phyloP scores from a whole-genome alignment of 1,140 invertebrate species.

The Parasteatoda tepidariorum region DNA sequence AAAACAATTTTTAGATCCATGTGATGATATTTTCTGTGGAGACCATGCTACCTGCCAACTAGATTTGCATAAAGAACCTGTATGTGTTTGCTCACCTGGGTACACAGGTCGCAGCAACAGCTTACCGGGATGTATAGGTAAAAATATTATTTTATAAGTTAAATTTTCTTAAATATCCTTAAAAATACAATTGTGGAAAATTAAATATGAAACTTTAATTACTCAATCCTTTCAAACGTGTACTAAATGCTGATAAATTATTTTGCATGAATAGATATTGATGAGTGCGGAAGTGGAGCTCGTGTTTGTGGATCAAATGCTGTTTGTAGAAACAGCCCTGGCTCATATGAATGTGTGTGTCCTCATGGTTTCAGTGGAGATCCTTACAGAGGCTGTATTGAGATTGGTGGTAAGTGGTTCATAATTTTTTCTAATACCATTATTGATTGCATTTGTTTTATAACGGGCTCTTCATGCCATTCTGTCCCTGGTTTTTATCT shows the following conservation, averaged over 20 bases:
- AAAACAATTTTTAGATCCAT: constrained; percentile 79
- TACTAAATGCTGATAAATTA: too few relatives aligned
- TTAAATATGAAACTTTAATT: too few relatives aligned
- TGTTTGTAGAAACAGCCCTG: constrained; percentile 87
- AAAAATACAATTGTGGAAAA: too few relatives aligned
- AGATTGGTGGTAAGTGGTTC: too few relatives aligned
- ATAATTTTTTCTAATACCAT: too few relatives aligned
- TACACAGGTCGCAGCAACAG: constrained; percentile 77
- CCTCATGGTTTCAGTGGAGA: constrained; percentile 74
- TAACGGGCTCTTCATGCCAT: too few relatives aligned
- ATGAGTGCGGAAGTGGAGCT: constrained; percentile 77
- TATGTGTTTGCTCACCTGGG: constrained; percentile 84
- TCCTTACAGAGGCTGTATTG: constrained; percentile 78
- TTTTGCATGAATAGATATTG: constrained; percentile 74
- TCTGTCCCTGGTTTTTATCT: too few relatives aligned
- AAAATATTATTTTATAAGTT: constrained; percentile 9
- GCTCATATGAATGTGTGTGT: constrained; percentile 87
- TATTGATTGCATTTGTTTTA: too few relatives aligned
- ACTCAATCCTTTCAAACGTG: too few relatives aligned
- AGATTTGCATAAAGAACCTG: constrained; percentile 79
- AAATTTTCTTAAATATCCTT: background rate
- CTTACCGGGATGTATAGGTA: constrained; percentile 77
- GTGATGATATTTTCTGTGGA: constrained; percentile 85
- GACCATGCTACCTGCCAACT: constrained; percentile 91
- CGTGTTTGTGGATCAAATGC: constrained; percentile 82